Base-by-base conservation (phyloP, 2,797 vertebrate species). In the Anableps anableps region DNA sequence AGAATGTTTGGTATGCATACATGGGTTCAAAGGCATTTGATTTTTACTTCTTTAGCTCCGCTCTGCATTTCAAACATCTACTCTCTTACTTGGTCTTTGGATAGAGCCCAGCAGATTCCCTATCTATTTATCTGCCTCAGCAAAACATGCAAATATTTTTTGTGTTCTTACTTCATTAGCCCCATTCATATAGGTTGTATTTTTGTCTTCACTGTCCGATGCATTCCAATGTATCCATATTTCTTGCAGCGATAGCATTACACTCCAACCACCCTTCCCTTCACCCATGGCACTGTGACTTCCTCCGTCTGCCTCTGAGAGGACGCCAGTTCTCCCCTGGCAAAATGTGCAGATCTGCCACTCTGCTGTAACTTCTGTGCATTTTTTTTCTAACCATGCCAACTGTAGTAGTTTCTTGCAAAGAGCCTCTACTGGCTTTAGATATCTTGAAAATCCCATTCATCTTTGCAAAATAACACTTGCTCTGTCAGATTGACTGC, bases 321-420 rank as follows among this genome's bases (percentile, higher is more conserved):
- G 23, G 78, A 73, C 92, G 91, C 92, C 92, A 93, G 89, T 83
- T 89, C 70, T 78, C 38, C 76, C 29, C 78, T 92, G 90, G 88
- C 88, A 75, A 34, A 50, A 43, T 9, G 16, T 77, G 74, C 34
- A 6, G 0, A 64, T 76, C 82, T 78, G 72, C 90, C 87, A 81
- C 88, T 87, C 86, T 80, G 82, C 78, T 83, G 72, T 43, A 73
- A 81, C 75, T 80, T 78, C 80, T 81, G 80, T 74, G 75, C 80
- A 14, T 55, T 68, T 75, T 71, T 51, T 85, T 77, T 75, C 83
- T 8, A 0, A 31, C 21, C 74, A 79, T 75, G 66, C 72, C 3
- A 78, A 74, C 81, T 85, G 73, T 75, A 50, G 80, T 77, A 51
- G 38, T 38, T 5, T 23, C 34, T 64, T 10, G 62, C 62, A 38